A percentile compares a stretch with the other conserved stretches of the same genome.
Conservation (phyloP, 2,888 invertebrate genomes). For the Pterostichus madidus region DNA sequence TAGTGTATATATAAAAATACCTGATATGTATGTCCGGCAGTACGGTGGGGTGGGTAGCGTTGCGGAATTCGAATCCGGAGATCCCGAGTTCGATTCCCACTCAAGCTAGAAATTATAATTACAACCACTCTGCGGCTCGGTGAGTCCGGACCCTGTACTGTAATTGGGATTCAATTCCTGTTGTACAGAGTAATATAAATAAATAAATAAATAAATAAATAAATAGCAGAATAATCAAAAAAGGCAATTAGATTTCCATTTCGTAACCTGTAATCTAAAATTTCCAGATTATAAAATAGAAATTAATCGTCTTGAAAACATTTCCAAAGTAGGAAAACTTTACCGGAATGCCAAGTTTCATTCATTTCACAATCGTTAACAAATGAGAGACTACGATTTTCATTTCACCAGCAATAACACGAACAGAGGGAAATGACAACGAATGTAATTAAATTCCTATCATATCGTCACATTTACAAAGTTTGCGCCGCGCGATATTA, state of each 20-base stretch:
- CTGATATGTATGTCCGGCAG: too few relatives aligned
- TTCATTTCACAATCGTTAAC: conserved; percentile 12
- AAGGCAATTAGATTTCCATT: background rate
- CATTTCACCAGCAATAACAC: conserved; percentile 36
- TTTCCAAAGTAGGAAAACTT: conserved; percentile 24
- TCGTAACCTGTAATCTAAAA: background rate
- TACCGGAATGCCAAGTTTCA: conserved; percentile 12
- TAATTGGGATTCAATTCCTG: too few relatives aligned
- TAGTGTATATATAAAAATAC: too few relatives aligned
- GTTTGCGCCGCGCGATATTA: conserved; percentile 14
- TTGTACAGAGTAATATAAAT: too few relatives aligned
- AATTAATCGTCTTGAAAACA: conserved; percentile 1
- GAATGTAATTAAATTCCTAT: conserved; percentile 62
- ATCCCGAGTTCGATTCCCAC: too few relatives aligned
- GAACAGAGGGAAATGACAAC: conserved; percentile 52
- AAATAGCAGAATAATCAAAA: background rate
- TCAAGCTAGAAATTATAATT: too few relatives aligned
- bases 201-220: too few relatives aligned
- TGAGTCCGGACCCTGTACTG: too few relatives aligned
- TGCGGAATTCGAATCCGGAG: too few relatives aligned
- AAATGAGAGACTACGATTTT: conserved; percentile 22
- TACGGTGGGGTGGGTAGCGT: too few relatives aligned
- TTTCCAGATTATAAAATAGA: background rate
- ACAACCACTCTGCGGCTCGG: too few relatives aligned
- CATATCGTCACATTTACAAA: conserved; percentile 56